Conservation (phyloP, 2,113 vertebrate species). For the Platycercus adscitus region DNA sequence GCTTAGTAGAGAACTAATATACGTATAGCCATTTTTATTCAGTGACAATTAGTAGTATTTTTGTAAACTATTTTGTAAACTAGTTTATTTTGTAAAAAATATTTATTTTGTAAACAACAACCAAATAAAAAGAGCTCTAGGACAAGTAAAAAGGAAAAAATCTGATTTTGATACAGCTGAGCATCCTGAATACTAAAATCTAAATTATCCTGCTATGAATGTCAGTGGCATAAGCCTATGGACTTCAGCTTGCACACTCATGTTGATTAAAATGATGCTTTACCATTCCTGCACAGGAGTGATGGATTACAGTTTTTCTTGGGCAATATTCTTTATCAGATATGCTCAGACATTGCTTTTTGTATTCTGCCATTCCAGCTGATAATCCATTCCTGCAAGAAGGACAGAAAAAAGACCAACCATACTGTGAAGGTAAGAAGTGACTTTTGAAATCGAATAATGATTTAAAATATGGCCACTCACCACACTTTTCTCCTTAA, state of each 20-base stretch:
- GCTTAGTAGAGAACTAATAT: neutral
- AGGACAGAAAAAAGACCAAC: neutral
- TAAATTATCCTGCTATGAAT: neutral
- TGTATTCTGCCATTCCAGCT: neutral
- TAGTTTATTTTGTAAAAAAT: no score
- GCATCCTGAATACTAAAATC: neutral
- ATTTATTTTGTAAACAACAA: no score
- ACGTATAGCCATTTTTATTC: neutral
- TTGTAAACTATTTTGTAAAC: neutral
- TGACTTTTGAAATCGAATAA: neutral
- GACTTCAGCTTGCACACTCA: neutral
- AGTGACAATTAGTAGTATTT: neutral
- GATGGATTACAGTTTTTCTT: neutral
- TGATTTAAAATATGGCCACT: neutral
- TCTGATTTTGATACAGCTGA: neutral
- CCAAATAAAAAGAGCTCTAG: neutral
- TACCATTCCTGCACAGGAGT: neutral
- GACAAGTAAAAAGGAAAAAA: neutral
- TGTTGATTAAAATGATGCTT: neutral
- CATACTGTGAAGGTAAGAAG: neutral
- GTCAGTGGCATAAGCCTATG: neutral
- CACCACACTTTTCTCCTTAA: neutral
- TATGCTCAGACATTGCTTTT: neutral
- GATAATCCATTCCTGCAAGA: neutral
- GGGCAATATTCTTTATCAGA: neutral